phyloP scores from a whole-genome alignment of 53 echinoderm and acorn worm species.

The Echinometra lucunter region DNA sequence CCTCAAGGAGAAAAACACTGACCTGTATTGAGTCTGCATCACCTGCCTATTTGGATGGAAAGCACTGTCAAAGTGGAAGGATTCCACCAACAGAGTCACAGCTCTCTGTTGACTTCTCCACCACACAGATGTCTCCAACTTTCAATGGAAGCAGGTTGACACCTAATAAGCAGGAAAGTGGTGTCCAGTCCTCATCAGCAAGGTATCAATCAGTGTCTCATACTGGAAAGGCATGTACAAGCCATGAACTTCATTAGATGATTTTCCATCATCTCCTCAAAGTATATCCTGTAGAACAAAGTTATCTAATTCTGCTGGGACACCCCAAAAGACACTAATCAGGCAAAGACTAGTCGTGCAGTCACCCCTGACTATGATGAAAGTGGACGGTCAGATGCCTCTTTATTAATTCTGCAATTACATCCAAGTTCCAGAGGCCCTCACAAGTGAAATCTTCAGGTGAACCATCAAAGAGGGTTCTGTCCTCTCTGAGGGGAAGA shows the following conservation, averaged over 20 bases:
- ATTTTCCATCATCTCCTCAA: not conserved
- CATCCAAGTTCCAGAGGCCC: not conserved
- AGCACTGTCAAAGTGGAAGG: not conserved
- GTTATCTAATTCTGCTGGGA: not conserved
- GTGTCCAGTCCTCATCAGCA: not conserved
- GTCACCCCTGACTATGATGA: slow-evolving; percentile 65
- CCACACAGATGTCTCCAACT: slow-evolving; percentile 86
- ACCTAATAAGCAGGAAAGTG: not conserved
- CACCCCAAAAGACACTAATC: not conserved
- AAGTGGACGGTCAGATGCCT: slow-evolving; percentile 86
- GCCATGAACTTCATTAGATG: not conserved
- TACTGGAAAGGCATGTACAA: not conserved
- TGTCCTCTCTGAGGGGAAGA: not conserved
- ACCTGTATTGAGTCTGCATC: not conserved
- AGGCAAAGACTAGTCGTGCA: not conserved
- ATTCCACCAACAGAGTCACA: slow-evolving; percentile 62
- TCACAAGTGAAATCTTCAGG: not conserved
- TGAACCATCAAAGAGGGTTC: not conserved
- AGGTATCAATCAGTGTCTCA: not conserved
- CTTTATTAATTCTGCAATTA: slow-evolving; percentile 76
- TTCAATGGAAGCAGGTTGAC: slow-evolving; percentile 70
- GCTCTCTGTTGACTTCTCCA: slow-evolving; percentile 72
- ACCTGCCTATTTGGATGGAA: not conserved
- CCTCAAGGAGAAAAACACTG: not conserved
- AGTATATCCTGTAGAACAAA: slow-evolving; percentile 1